Evolutionary conservation across 2,888 invertebrate genomes (phyloP), one percentile per base, ranked within the genome.

Genomic region (Strigamia transsilvanica): DNA sequence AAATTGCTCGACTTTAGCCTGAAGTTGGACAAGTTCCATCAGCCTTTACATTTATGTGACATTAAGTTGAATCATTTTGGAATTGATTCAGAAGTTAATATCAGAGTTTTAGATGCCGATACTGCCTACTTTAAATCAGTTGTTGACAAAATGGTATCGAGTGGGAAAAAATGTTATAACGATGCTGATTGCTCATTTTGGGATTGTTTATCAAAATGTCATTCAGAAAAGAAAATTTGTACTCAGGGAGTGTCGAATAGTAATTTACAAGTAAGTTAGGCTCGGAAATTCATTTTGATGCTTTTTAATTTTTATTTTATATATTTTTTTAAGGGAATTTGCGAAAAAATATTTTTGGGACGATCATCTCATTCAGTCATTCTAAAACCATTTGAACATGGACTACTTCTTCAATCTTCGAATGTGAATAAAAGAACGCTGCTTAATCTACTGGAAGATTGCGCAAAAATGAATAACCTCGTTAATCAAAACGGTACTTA

Each of bases 1-100:
- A 90, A 91, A 88, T 91, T 93, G 27, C 86, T 93, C 84, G 91
- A 92, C 85, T 88, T 92, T 32, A 85, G 93, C 4, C 89, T 91
- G 80, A 89, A 90, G 83, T 87, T 93, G 79, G 92, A 93, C 73
- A 89, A 88, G 56, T 90, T 92, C 83, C 89, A 90, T 1, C 91
- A 92, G 85, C 91, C 91, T 0, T 89, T 93, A 83, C 90, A 92
- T 85, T 87, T 93, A 32, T 93, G 93, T 87, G 92, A 93, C 88
- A 89, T 93, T 0, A 92, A 93, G 87, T 88, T 91, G 83, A 90
- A 90, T 83, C 92, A 93, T 86, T 93, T 93, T 87, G 93, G 93
- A 0, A 86, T 91, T 0, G 89, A 90, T 61, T 82, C 81, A 0
- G 85, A 86, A 66, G 85, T 86, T 18, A 82, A 84, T 6, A 84